Conservation (phyloP, 2,888 invertebrate species). For the Sclerodermus sp. region DNA sequence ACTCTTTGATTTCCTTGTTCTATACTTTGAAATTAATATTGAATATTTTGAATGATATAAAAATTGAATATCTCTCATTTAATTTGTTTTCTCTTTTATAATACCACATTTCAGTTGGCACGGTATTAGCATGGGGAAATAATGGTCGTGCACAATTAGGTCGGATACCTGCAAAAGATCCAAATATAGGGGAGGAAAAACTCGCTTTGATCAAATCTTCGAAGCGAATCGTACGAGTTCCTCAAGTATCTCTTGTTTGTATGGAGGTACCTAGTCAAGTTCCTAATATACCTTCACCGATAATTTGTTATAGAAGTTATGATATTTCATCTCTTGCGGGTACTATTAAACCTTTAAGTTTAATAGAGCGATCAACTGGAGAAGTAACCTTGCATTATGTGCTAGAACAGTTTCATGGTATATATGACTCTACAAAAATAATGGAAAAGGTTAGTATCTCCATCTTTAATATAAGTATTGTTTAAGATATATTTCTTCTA, state of each 20-base stretch:
- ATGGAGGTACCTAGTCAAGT: slow-evolving; percentile 56
- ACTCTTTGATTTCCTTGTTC: neutral
- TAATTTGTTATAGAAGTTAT: slow-evolving; percentile 54
- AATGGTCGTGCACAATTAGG: slow-evolving; percentile 69
- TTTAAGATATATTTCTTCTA: no score
- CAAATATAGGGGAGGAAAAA: slow-evolving; percentile 58
- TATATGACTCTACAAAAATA: slow-evolving; percentile 51
- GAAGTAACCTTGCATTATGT: slow-evolving; percentile 55
- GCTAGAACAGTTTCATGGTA: slow-evolving; percentile 55
- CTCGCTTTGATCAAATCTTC: slow-evolving; percentile 72
- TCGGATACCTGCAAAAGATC: slow-evolving; percentile 62
- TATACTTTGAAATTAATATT: slow-evolving; percentile 12
- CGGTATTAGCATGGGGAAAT: slow-evolving; percentile 76
- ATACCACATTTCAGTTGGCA: slow-evolving; percentile 58
- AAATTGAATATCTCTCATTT: neutral
- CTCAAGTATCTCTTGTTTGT: slow-evolving; percentile 54
- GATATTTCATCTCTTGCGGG: slow-evolving; percentile 48
- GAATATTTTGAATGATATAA: neutral
- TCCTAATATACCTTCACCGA: slow-evolving; percentile 53
- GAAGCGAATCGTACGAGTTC: slow-evolving; percentile 72
- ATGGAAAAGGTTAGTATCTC: slow-evolving; percentile 52
- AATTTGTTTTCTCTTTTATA: neutral
- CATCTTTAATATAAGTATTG: no score
- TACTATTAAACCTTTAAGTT: slow-evolving; percentile 41
- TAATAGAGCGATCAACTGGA: slow-evolving; percentile 48